These are phyloP conservation scores for Pipistrellus pygmaeus DNA, from an alignment of 2,797 vertebrate genomes.

Conservation along the genomic window DNA sequence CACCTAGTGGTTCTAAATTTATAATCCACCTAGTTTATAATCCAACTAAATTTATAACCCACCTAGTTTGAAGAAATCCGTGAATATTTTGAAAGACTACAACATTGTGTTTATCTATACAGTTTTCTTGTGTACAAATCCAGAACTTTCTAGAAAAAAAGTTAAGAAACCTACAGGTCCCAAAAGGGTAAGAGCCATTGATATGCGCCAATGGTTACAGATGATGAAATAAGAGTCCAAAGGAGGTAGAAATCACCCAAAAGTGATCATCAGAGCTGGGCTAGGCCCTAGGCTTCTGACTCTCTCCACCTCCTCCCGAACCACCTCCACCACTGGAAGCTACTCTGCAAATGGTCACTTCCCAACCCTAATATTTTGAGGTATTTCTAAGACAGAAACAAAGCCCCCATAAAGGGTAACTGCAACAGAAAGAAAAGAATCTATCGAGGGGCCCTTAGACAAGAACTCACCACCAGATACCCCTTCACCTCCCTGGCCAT, in stretches of 20 bases:
- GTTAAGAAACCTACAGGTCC: background rate
- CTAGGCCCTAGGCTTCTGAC: background rate
- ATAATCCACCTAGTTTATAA: background rate
- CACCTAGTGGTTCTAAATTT: background rate
- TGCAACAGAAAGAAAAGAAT: background rate
- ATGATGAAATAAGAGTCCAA: background rate
- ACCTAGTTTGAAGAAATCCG: slow-evolving; percentile 8
- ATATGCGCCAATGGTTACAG: background rate
- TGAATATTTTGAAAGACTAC: slow-evolving; percentile 1
- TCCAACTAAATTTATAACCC: background rate
- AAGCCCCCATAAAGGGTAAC: background rate
- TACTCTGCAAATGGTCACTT: background rate
- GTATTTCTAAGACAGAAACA: background rate
- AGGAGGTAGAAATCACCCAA: background rate
- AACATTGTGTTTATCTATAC: background rate
- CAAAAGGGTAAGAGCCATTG: background rate
- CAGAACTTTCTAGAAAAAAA: background rate
- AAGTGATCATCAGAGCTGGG: background rate
- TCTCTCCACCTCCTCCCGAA: background rate
- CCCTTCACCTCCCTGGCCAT: background rate
- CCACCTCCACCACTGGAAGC: no score
- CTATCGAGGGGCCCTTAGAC: background rate
- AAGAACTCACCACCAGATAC: background rate
- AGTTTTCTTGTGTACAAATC: slow-evolving; percentile 7
- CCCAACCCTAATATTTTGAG: background rate